Evolutionary conservation across 2,888 invertebrate genomes (phyloP).

Genomic region (Drosophila sordidula): DNA sequence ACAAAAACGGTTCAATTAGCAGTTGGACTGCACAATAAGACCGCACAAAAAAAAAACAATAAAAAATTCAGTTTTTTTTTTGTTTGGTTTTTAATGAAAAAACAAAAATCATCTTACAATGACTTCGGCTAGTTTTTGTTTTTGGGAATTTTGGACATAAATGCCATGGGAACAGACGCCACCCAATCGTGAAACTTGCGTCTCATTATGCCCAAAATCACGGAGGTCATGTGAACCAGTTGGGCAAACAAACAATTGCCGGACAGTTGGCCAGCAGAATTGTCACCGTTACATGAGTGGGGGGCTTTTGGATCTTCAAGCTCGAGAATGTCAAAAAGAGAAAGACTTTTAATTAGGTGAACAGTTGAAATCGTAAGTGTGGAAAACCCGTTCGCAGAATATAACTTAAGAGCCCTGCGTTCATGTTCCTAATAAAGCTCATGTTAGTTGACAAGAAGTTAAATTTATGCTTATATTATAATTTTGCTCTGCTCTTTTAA

Average conservation of each 20-base stretch:
- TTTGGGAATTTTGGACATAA: slow-evolving; percentile 21
- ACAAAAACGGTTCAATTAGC: slow-evolving; percentile 68
- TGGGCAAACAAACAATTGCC: slow-evolving; percentile 32
- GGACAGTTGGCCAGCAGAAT: slow-evolving; percentile 3
- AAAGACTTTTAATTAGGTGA: neutral
- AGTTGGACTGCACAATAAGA: slow-evolving; percentile 31
- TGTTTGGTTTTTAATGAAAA: neutral
- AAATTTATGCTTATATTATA: neutral
- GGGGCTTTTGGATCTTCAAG: neutral
- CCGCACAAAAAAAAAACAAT: slow-evolving; percentile 10
- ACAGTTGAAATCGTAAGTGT: neutral
- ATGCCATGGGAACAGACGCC: slow-evolving; percentile 32
- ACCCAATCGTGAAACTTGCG: slow-evolving; percentile 13
- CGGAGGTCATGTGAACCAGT: slow-evolving; percentile 67
- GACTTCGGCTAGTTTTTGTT: slow-evolving; percentile 15
- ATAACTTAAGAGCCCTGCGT: no score
- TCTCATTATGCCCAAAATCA: slow-evolving; percentile 20
- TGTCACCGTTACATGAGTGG: neutral
- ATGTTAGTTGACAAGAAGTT: neutral
- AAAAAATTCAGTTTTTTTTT: slow-evolving; percentile 8
- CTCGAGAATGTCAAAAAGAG: neutral
- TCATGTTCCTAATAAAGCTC: neutral
- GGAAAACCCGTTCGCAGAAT: neutral
- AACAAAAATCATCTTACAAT: slow-evolving; percentile 25
- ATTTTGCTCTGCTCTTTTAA: no score